Percentiles rank a stretch among this genome's conserved stretches.
These are phyloP conservation scores for Drosophila macrothrix DNA, from an alignment of 2,888 invertebrate genomes.

Conservation along the genomic window DNA sequence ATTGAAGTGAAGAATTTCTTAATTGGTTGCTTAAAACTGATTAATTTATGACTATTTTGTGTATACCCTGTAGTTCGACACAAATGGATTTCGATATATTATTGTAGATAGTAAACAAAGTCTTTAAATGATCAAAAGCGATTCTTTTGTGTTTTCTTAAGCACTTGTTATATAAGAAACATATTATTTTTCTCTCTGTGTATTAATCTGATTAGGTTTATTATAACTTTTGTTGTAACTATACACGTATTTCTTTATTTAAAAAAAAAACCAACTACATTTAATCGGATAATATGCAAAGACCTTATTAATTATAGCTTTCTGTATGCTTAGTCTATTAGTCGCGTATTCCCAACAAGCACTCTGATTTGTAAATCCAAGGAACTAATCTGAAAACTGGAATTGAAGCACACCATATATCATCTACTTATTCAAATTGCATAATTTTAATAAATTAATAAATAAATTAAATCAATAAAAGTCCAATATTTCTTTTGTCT, in stretches of 20 bases:
- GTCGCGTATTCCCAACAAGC: neutral
- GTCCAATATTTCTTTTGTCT: conserved; percentile 17
- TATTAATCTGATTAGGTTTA: neutral
- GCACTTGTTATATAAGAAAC: neutral
- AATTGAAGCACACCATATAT: conserved; percentile 5
- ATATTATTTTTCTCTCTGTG: neutral
- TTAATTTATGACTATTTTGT: neutral
- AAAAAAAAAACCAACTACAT: neutral
- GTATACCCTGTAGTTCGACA: neutral
- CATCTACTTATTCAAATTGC: conserved; percentile 26
- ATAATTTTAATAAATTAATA: conserved; percentile 13
- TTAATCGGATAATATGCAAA: conserved; percentile 4
- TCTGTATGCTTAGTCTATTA: neutral
- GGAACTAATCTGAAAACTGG: conserved; percentile 18
- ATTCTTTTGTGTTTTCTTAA: neutral
- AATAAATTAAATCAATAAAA: neutral
- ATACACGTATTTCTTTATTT: neutral
- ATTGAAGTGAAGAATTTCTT: neutral
- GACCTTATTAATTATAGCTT: neutral
- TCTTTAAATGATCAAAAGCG: neutral
- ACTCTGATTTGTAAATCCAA: neutral
- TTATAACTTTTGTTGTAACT: neutral
- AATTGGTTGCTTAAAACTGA: neutral
- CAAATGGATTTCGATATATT: neutral
- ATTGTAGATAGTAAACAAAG: neutral